Base-by-base conservation (phyloP, 2,797 vertebrate species). In the Cheirogaleus major region DNA sequence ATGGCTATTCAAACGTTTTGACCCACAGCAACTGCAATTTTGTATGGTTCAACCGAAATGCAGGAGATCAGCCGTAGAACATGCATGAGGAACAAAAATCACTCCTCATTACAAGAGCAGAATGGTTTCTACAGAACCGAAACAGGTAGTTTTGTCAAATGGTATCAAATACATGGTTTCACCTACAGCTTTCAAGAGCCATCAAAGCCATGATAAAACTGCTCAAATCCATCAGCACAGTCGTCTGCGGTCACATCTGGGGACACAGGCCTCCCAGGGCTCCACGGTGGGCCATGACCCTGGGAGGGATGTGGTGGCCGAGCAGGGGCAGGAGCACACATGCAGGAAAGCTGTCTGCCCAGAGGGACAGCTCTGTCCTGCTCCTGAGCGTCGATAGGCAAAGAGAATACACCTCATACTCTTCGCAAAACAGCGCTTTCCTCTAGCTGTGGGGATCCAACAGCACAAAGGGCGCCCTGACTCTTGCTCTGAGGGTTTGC, bases 81-180 rank as follows among this genome's bases (percentile, higher is more conserved):
- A 0, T 1, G 32, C 27, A 5, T 0, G 0, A 32, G 75, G 27
- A 30, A 72, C 30, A 25, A 23, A 45, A 27, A 3, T 27, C 52
- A 55, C 30, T 63, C 17, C 5, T 22, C 17, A 23, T 35, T 57
- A 3, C 1, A 11, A 57, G 22, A 78, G 67, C 43, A 43, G 14
- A 22, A 41, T 0, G 8, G 43, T 41, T 75, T 50, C 67, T 35
- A 43, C 18, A 63, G 75, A 63, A 59, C 72, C 30, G 0, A 43
- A 76, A 32, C 2, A 7, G 73, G 32, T 4, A 27, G 23, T 67
- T 75, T 61, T 61, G 43, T 27, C 48, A 95, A 30, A 75, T 5
- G 73, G 27, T 52, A 85, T 65, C 8, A 5, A 30, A 43, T 10
- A 32, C 48, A 38, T 35, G 27, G 8, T 23, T 50, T 52, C 13